Conservation (phyloP, 2,888 invertebrate genomes). For the Nematopogon swammerdamellus region DNA sequence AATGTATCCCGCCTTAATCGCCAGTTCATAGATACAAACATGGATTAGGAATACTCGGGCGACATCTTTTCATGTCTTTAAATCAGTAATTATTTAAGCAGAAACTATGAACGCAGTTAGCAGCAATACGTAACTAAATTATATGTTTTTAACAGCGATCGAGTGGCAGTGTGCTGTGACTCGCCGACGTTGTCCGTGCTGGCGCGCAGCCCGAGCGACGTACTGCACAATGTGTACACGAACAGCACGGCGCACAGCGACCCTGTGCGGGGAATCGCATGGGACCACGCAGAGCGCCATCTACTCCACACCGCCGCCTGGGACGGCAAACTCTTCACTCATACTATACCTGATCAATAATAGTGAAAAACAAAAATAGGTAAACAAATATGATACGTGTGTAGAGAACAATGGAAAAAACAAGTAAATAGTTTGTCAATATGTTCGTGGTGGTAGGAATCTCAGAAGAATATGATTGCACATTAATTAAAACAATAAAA, state of each 20-base stretch:
- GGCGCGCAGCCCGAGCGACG: conserved; percentile 19
- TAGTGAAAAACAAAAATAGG: no score
- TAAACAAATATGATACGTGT: no score
- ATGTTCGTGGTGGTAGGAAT: conserved; percentile 19
- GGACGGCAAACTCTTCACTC: conserved; percentile 47
- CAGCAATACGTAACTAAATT: no score
- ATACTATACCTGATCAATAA: conserved; percentile 17
- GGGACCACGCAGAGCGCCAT: conserved; percentile 33
- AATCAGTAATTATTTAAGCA: no score
- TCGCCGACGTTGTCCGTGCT: conserved; percentile 40
- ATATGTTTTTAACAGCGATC: not conserved
- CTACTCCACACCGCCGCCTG: conserved; percentile 55
- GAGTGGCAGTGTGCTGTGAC: conserved; percentile 40
- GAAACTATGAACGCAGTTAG: no score
- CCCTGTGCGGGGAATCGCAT: conserved; percentile 52
- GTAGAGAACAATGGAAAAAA: conserved; percentile 8
- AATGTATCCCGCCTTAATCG: no score
- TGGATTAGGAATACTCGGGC: no score
- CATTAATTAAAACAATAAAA: no score
- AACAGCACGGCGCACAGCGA: conserved; percentile 36
- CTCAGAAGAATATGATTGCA: no score
- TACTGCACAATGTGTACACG: conserved; percentile 24
- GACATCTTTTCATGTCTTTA: no score
- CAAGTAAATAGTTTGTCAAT: conserved; percentile 20
- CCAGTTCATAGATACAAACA: no score